These are phyloP conservation scores for Muscidifurax raptorellus DNA, from an alignment of 1,140 invertebrate genomes.

Conservation along the genomic window DNA sequence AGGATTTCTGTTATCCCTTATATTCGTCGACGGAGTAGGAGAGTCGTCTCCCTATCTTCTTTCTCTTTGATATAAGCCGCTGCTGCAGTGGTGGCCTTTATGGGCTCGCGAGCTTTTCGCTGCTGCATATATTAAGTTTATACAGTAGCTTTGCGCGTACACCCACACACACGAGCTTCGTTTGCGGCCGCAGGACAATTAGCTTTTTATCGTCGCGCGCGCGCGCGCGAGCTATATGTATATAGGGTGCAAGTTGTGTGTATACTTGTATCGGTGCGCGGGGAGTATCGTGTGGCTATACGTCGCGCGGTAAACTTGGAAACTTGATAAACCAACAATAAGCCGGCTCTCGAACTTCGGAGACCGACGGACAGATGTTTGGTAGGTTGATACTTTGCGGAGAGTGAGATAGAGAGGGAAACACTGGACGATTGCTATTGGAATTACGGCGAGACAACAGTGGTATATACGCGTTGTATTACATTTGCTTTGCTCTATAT, in stretches of 20 bases:
- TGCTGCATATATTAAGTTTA: neutral
- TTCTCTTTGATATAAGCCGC: constrained; percentile 36
- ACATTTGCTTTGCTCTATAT: too few relatives aligned
- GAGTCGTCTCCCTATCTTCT: neutral
- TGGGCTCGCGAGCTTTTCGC: neutral
- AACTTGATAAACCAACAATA: constrained; percentile 10
- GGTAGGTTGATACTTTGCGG: too few relatives aligned
- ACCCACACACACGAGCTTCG: neutral
- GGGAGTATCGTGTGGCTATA: neutral
- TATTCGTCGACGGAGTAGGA: neutral
- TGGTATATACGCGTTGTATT: too few relatives aligned
- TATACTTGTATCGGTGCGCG: too few relatives aligned
- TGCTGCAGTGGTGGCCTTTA: neutral
- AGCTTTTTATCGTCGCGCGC: neutral
- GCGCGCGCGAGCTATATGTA: neutral
- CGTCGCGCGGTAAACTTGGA: neutral
- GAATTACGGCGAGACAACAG: too few relatives aligned
- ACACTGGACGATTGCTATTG: too few relatives aligned
- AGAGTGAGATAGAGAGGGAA: too few relatives aligned
- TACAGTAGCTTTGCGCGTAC: neutral
- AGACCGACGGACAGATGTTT: neutral
- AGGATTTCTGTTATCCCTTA: constrained; percentile 47
- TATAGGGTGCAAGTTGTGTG: too few relatives aligned
- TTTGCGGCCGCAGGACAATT: neutral
- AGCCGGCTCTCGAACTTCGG: neutral